Evolutionary conservation across 2,113 vertebrate species (phyloP).

Genomic region (Nibea albiflora): DNA sequence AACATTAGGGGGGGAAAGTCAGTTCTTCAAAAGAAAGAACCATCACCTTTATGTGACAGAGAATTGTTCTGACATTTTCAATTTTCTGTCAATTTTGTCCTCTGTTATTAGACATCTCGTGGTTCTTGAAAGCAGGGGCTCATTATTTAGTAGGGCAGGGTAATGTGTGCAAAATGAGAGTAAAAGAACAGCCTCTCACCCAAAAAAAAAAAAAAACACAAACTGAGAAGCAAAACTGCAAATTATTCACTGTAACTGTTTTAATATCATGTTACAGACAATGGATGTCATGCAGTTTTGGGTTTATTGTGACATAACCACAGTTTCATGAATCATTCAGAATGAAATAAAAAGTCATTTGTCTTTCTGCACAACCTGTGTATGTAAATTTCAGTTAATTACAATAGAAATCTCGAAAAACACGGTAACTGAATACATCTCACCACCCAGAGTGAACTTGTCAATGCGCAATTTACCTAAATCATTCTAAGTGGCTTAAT

Average conservation of each 20-base stretch:
- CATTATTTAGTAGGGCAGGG: constrained; percentile 16
- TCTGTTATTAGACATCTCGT: constrained; percentile 13
- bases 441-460: background rate
- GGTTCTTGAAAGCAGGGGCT: constrained; percentile 1
- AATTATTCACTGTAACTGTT: background rate
- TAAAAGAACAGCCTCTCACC: background rate
- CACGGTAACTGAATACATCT: constrained; percentile 5
- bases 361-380: background rate
- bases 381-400: constrained; percentile 1
- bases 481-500: constrained; percentile 1
- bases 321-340: background rate
- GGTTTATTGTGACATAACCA: background rate
- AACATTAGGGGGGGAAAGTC: constrained; percentile 22
- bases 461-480: constrained; percentile 22
- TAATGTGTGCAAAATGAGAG: constrained; percentile 11
- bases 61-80: constrained; percentile 16
- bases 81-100: constrained; percentile 12
- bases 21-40: constrained; percentile 31
- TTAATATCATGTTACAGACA: background rate
- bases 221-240: background rate
- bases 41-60: constrained; percentile 20
- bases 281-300: background rate
- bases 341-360: background rate
- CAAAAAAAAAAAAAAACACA: background rate
- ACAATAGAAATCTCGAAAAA: background rate